Conservation (phyloP, 23 tunicate species). For the Halocynthia aurantium region DNA sequence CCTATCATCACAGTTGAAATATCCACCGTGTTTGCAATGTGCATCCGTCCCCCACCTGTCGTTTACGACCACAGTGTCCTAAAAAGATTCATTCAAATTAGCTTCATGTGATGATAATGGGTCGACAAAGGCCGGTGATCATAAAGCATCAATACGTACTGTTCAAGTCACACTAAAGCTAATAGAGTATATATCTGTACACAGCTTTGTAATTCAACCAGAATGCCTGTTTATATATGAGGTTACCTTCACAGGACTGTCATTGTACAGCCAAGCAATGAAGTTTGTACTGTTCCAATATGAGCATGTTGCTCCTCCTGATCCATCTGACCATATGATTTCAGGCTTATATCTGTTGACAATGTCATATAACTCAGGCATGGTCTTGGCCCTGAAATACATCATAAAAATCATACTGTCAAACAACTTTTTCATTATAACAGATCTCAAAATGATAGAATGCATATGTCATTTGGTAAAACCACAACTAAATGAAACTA, state of each 20-base stretch:
- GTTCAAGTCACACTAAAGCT: too few species aligned
- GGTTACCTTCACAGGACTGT: slow-evolving; percentile 77
- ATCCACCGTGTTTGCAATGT: slow-evolving; percentile 40
- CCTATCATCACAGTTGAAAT: slow-evolving; percentile 21
- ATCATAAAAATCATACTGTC: neutral
- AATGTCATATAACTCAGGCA: slow-evolving; percentile 78
- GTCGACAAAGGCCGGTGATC: too few species aligned
- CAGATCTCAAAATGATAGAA: too few species aligned
- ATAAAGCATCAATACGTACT: too few species aligned
- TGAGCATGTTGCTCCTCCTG: slow-evolving; percentile 37
- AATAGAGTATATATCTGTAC: too few species aligned
- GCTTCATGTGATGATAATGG: too few species aligned
- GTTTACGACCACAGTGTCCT: slow-evolving; percentile 28
- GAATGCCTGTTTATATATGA: neutral
- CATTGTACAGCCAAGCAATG: slow-evolving; percentile 82
- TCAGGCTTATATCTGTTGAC: slow-evolving; percentile 83
- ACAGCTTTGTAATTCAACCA: too few species aligned
- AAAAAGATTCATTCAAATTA: neutral
- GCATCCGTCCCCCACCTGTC: slow-evolving; percentile 37
- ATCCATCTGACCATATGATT: slow-evolving; percentile 78
- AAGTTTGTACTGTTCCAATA: slow-evolving; percentile 77
- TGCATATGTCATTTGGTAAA: too few species aligned
- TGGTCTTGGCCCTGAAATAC: slow-evolving; percentile 25
- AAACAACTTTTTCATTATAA: too few species aligned
- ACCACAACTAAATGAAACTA: too few species aligned